Evolutionary conservation across 2,888 invertebrate species (phyloP).

Genomic region (Azorinus chamasolen): DNA sequence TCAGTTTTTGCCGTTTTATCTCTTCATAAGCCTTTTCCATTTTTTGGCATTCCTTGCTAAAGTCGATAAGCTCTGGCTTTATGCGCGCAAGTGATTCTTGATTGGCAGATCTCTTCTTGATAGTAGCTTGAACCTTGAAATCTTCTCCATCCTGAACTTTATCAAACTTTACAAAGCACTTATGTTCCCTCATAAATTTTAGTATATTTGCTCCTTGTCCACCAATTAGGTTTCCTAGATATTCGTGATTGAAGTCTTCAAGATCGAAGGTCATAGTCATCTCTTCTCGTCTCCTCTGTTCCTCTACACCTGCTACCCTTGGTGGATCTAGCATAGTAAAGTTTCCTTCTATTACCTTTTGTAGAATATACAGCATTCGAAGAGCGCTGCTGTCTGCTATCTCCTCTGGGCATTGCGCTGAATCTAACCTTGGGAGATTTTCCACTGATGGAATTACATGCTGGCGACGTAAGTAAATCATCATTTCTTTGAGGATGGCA

Average conservation of each 20-base stretch:
- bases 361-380: constrained; percentile 24
- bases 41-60: too few relatives aligned
- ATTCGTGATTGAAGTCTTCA: constrained; percentile 5
- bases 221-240: constrained; percentile 16
- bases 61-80: too few relatives aligned
- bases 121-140: too few relatives aligned
- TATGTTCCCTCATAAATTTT: constrained; percentile 17
- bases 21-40: too few relatives aligned
- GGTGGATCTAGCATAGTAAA: constrained; percentile 17
- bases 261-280: background rate
- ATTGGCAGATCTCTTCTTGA: too few relatives aligned
- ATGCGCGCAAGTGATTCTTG: too few relatives aligned
- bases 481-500: background rate
- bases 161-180: constrained; percentile 11
- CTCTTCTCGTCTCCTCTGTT: constrained; percentile 13
- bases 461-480: background rate
- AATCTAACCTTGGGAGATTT: too few relatives aligned
- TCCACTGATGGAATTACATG: too few relatives aligned
- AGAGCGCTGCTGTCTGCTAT: constrained; percentile 12
- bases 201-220: constrained; percentile 8
- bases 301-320: background rate
- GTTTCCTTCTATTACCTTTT: constrained; percentile 19
- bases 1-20: too few relatives aligned
- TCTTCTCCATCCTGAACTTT: background rate
- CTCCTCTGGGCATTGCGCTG: background rate